phyloP scores from a whole-genome alignment of 2,113 vertebrate genomes.

The Phycodurus eques region DNA sequence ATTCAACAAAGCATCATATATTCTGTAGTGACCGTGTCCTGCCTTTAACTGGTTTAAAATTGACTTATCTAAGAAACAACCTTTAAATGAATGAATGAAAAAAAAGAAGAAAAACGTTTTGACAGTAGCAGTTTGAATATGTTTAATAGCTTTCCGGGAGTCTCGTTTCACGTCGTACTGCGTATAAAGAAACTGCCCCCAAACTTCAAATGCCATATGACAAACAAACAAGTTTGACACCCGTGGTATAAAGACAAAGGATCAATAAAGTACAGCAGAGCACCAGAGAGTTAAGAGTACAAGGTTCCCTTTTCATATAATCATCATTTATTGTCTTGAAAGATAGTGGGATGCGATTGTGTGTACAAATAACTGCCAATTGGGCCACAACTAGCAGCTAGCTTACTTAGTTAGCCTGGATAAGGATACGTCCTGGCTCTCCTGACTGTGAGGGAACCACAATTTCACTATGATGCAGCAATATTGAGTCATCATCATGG shows the following conservation, averaged over 20 bases:
- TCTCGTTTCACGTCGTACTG: too few species aligned
- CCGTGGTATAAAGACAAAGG: too few species aligned
- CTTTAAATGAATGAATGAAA: too few species aligned
- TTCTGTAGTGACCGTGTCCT: too few species aligned
- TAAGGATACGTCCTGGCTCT: neutral
- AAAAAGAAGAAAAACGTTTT: too few species aligned
- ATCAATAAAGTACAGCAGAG: neutral
- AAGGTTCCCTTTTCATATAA: neutral
- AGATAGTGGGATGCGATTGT: neutral
- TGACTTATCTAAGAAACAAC: too few species aligned
- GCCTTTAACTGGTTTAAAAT: neutral
- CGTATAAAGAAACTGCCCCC: too few species aligned
- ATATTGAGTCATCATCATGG: neutral
- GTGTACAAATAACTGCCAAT: neutral
- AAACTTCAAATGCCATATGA: too few species aligned
- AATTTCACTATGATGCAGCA: neutral
- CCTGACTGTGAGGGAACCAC: neutral
- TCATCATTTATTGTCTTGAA: neutral
- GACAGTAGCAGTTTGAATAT: too few species aligned
- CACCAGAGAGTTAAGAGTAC: neutral
- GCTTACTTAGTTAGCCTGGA: neutral
- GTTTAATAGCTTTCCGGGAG: too few species aligned
- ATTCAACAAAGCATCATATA: too few species aligned
- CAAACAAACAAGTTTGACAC: too few species aligned
- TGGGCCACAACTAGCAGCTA: neutral